These are phyloP conservation scores for Picus viridis DNA, from an alignment of 2,797 vertebrate genomes.

Conservation along the genomic window DNA sequence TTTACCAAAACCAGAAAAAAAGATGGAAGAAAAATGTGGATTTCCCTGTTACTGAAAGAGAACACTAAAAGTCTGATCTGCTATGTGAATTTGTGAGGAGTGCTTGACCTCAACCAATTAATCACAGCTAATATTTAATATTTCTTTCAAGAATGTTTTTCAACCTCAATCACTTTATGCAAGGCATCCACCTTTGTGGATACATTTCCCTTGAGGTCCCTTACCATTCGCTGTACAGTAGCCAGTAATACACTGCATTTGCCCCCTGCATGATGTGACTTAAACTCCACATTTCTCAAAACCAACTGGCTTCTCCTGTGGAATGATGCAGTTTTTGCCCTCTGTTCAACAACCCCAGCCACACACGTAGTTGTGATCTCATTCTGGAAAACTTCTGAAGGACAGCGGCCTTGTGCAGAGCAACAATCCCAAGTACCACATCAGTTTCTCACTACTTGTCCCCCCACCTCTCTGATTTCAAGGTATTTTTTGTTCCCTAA, in stretches of 20 bases:
- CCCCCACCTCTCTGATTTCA: background rate
- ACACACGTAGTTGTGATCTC: constrained; percentile 67
- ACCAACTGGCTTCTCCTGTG: constrained; percentile 38
- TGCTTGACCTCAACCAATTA: constrained; percentile 25
- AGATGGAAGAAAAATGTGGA: background rate
- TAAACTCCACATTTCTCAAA: constrained; percentile 38
- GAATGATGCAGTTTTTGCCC: constrained; percentile 60
- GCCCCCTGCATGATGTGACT: background rate
- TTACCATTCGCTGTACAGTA: constrained; percentile 29
- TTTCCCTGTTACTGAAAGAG: background rate
- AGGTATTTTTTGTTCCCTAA: constrained; percentile 21
- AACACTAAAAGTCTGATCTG: background rate
- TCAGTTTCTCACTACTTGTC: background rate
- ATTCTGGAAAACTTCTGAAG: constrained; percentile 69
- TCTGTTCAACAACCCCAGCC: constrained; percentile 50
- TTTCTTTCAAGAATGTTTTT: constrained; percentile 22
- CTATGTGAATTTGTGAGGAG: background rate
- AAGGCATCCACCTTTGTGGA: constrained; percentile 11
- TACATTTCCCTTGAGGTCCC: background rate
- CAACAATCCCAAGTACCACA: background rate
- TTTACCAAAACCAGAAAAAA: background rate
- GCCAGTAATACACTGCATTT: background rate
- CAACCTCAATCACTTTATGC: background rate
- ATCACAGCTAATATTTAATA: background rate
- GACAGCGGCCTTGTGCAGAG: constrained; percentile 19